Conservation (phyloP, 2,888 invertebrate genomes). For the Miltochrista miniata region DNA sequence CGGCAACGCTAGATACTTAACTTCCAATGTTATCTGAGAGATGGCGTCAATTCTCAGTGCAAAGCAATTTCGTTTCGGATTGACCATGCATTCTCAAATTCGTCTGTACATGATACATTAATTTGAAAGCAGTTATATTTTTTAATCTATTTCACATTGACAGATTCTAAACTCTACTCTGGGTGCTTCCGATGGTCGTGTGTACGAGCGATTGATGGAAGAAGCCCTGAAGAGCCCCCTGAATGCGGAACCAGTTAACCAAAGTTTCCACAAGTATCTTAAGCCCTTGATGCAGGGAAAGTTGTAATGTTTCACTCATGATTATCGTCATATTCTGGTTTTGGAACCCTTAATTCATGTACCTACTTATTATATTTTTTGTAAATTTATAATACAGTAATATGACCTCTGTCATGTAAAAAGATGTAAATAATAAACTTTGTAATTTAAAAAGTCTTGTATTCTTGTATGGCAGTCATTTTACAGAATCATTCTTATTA, state of each 20-base stretch:
- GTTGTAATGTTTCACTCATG: constrained; percentile 72
- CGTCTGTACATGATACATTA: too few species aligned
- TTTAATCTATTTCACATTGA: not conserved
- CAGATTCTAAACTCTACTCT: constrained; percentile 87
- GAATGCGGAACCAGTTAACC: constrained; percentile 90
- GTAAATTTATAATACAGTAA: too few species aligned
- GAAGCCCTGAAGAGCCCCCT: constrained; percentile 92
- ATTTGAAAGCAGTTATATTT: too few species aligned
- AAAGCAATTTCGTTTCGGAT: too few species aligned
- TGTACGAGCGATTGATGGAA: constrained; percentile 90
- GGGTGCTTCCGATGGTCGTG: constrained; percentile 92
- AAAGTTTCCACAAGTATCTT: constrained; percentile 88
- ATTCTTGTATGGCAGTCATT: constrained; percentile 26
- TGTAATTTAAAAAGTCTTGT: constrained; percentile 14
- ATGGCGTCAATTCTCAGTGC: too few species aligned
- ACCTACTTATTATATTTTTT: too few species aligned
- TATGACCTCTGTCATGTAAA: not conserved
- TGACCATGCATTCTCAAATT: too few species aligned
- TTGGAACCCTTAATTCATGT: too few species aligned
- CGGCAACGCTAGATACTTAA: too few species aligned
- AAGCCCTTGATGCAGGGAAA: constrained; percentile 91
- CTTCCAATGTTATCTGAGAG: too few species aligned
- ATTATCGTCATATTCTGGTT: not conserved
- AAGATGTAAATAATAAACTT: constrained; percentile 15
- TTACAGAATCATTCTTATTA: constrained; percentile 11